These are phyloP conservation scores for Ficedula albicollis DNA, from an alignment of 2,797 vertebrate species.

Conservation along the genomic window DNA sequence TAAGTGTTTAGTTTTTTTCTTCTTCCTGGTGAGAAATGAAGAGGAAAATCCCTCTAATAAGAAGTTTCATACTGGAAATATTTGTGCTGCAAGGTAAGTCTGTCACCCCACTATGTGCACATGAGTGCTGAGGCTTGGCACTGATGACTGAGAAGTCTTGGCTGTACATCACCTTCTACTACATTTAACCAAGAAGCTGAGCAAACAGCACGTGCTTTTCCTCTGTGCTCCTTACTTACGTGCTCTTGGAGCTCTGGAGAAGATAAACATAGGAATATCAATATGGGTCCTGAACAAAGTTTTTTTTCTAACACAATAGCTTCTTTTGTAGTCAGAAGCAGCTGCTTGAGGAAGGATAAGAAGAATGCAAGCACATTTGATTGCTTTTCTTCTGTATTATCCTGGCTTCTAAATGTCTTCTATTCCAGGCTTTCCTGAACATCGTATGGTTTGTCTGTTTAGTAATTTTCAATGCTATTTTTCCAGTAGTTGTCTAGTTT, in stretches of 20 bases:
- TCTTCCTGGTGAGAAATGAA: background rate
- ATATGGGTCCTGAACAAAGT: background rate
- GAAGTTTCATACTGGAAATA: background rate
- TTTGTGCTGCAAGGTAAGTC: background rate
- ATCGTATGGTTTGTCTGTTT: conserved; percentile 21
- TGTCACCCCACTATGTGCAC: background rate
- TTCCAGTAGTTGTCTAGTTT: conserved; percentile 4
- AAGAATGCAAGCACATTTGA: background rate
- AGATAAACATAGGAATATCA: background rate
- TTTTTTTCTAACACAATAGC: background rate
- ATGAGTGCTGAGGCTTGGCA: fast-evolving
- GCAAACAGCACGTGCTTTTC: background rate
- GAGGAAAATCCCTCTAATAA: background rate
- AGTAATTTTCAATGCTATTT: background rate
- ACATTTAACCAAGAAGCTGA: background rate
- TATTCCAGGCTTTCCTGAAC: conserved; percentile 37
- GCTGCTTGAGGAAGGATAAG: conserved; percentile 1
- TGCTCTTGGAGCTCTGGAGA: background rate
- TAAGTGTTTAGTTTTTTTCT: background rate
- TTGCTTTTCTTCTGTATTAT: background rate
- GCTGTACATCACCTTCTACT: background rate
- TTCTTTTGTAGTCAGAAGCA: background rate
- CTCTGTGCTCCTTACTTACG: background rate
- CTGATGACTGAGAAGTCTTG: background rate
- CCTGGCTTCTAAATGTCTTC: background rate